These are phyloP conservation scores for Thymelicus sylvestris DNA, from an alignment of 2,888 invertebrate genomes.

Conservation along the genomic window DNA sequence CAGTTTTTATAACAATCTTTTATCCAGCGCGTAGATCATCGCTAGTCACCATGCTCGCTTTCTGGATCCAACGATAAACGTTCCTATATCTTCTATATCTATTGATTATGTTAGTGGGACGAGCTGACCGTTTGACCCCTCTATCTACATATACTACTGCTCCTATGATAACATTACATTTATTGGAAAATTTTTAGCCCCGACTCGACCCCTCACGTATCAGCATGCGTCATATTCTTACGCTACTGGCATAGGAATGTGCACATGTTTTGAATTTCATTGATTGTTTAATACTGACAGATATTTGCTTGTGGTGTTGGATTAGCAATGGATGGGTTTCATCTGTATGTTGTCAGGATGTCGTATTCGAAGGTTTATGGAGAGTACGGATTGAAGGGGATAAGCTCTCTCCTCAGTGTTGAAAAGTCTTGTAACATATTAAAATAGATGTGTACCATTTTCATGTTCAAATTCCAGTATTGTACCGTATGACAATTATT, in stretches of 20 bases:
- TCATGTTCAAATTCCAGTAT: no score
- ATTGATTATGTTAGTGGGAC: conserved; percentile 22
- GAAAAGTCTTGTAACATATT: no score
- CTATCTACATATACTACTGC: conserved; percentile 11
- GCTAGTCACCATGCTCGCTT: conserved; percentile 1
- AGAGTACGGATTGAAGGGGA: no score
- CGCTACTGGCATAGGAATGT: background rate
- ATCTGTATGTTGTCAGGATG: no score
- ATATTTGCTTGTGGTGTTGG: no score
- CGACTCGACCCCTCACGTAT: conserved; percentile 25
- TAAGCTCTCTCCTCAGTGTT: no score
- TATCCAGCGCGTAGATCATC: background rate
- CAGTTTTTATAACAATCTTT: no score
- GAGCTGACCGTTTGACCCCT: conserved; percentile 23
- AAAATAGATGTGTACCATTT: no score
- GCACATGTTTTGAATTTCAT: conserved; percentile 2
- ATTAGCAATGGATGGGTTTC: no score
- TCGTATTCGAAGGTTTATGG: no score
- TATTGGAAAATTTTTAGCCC: conserved; percentile 30
- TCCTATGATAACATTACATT: conserved; percentile 22
- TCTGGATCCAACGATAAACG: conserved; percentile 16
- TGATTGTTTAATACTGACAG: background rate
- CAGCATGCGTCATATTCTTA: conserved; percentile 14
- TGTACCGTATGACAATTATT: background rate
- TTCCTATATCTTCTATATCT: conserved; percentile 23